These are phyloP conservation scores for Anableps anableps DNA, from an alignment of 2,797 vertebrate genomes.

Conservation along the genomic window DNA sequence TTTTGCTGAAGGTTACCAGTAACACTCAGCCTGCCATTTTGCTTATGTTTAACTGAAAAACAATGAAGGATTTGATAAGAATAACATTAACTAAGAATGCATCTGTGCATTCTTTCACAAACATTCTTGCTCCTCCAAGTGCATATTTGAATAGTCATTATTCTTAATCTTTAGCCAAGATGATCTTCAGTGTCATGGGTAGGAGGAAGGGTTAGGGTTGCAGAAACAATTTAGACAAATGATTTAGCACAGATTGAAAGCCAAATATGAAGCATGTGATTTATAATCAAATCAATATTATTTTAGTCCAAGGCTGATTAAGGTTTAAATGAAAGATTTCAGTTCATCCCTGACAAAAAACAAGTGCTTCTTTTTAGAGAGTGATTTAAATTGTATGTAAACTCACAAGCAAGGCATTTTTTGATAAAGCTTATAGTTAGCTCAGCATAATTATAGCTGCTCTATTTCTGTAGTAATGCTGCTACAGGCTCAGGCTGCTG, in stretches of 20 bases:
- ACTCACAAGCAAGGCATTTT: not conserved
- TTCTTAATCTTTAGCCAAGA: not conserved
- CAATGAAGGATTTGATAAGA: not conserved
- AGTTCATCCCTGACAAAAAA: conserved; percentile 3
- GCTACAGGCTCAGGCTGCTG: no score
- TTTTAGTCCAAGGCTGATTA: conserved; percentile 18
- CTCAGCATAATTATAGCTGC: no score
- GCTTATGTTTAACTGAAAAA: not conserved
- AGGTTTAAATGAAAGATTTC: conserved; percentile 8
- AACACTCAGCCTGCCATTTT: not conserved
- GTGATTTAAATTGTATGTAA: not conserved
- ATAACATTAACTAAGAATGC: not conserved
- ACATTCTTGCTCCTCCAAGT: no score
- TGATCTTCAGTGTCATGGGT: not conserved
- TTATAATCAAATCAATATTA: not conserved
- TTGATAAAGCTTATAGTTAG: no score
- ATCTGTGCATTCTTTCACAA: not conserved
- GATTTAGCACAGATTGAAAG: conserved; percentile 4
- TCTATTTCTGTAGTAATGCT: no score
- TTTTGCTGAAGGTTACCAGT: not conserved
- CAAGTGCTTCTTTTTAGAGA: not conserved
- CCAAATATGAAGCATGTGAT: not conserved
- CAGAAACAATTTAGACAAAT: not conserved
- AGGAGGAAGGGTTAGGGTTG: not conserved
- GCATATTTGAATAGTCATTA: not conserved